Evolutionary conservation across 2,888 invertebrate genomes (phyloP), one percentile per base, ranked within the genome.

Genomic region (Choristoneura rosaceana): DNA sequence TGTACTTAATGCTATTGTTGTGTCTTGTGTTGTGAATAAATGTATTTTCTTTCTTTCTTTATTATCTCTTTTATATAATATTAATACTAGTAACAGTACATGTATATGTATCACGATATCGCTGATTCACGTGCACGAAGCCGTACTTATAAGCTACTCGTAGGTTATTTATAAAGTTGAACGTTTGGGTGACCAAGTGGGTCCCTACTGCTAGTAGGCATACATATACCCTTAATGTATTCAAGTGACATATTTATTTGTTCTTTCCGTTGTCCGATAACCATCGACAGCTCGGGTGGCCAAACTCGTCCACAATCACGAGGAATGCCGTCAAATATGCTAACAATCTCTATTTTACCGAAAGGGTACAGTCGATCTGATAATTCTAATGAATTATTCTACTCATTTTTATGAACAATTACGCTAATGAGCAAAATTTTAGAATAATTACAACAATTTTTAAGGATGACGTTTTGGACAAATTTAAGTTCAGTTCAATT

Each of bases 351-450:
- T 88, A 89, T 89, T 87, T 82, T 84, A 64, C 73, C 74, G 69
- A 84, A 88, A 88, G 88, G 87, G 87, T 87, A 85, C 78, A 86
- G 86, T 77, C 81, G 76, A 87, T 87, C 86, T 79, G 86, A 87
- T 86, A 83, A 82, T 76, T 77, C 74, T 41, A 78, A 80, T 78
- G 80, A 83, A 82, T 80, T 80, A 81, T 85, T 82, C 80, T 79
- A 85, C 82, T 85, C 80, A 81, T 83, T 83, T 84, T 80, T 83
- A 78, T 79, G 76, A 80, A 78, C 79, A 78, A 79, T 78, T 78
- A 78, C 74, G 55, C 76, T 79, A 77, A 79, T 76, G 76, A 76
- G 74, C 50, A 69, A 76, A 76, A 61, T 77, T 61, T 69, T 66
- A 52, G 34, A 33, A 75, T 69, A 79, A 83, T 82, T 80, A 80